A percentile compares a stretch with the other conserved stretches of the same genome.
Evolutionary conservation across 30 jellyfish, hydroid and myxozoan genomes (phyloP).

Genomic region (Cassiopea xamachana): DNA sequence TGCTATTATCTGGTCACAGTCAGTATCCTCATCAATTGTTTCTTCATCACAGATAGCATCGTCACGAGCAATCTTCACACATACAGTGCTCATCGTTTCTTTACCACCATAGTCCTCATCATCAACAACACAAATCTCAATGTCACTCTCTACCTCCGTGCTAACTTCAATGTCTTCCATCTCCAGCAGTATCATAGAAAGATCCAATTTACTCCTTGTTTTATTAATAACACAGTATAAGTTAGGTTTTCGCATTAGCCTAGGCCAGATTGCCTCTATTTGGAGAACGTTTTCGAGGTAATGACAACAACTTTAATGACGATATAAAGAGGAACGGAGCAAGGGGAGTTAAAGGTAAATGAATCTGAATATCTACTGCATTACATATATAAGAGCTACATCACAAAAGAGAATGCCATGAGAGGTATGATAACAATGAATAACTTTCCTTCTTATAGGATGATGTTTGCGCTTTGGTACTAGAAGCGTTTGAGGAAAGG

Average conservation of each 20-base stretch:
- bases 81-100: background rate
- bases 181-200: background rate
- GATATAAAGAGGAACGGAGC: background rate
- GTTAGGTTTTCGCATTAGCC: background rate
- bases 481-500: too few relatives aligned
- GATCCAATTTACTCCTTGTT: too few relatives aligned
- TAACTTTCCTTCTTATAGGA: too few relatives aligned
- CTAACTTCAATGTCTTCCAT: background rate
- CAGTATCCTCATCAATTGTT: background rate
- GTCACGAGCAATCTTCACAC: background rate
- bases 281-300: background rate
- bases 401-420: too few relatives aligned
- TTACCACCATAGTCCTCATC: background rate
- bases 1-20: background rate
- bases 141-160: conserved; percentile 26
- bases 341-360: background rate
- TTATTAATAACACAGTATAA: too few relatives aligned
- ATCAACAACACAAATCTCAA: conserved; percentile 41
- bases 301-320: background rate
- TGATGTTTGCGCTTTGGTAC: too few relatives aligned
- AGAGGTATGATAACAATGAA: too few relatives aligned
- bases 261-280: background rate
- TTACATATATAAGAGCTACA: too few relatives aligned
- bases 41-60: background rate
- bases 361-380: too few relatives aligned